Evolutionary conservation across 2,888 invertebrate genomes (phyloP), one percentile per base, ranked within the genome.

Genomic region (Noctua janthina): DNA sequence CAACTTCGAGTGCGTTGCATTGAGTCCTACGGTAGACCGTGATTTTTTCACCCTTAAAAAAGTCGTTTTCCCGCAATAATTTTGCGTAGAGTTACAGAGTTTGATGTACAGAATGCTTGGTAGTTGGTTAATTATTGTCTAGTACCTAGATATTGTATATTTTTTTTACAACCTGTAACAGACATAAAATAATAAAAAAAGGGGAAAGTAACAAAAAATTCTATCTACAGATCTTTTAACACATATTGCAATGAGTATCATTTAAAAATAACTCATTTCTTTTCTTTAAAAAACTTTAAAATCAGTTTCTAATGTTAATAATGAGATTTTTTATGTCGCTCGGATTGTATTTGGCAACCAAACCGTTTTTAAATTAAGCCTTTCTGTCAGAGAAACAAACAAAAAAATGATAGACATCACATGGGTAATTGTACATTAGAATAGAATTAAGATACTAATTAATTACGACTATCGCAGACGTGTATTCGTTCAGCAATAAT

Each of bases 401-500:
- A 85, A 81, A 39, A 66, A 78, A 54, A 80, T 81, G 67, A 89
- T 85, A 73, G 79, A 74, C 84, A 81, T 83, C 82, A 75, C 84
- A 79, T 82, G 74, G 69, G 66, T 74, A 77, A 29, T 39, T 11
- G 51, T 81, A 73, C 69, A 80, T 75, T 81, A 77, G 39, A 72
- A 79, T 46, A 66, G 70, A 78, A 69, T 79, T 85, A 73, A 62
- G 68, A 51, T 51, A 29, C 23, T 54, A 74, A 79, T 74, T 78
- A 74, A 74, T 81, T 64, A 77, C 49, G 73, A 73, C 29, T 66
- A 69, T 76, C 59, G 39, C 51, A 67, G n/a, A 71, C 83, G 89
- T 90, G 89, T 90, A 89, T 92, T 90, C 87, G 67, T 81, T 83
- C 68, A 88, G 90, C 89, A 91, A 91, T 92, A 90, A 88, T 87